phyloP scores from a whole-genome alignment of 2,888 invertebrate species.

The Spilosoma lubricipeda region DNA sequence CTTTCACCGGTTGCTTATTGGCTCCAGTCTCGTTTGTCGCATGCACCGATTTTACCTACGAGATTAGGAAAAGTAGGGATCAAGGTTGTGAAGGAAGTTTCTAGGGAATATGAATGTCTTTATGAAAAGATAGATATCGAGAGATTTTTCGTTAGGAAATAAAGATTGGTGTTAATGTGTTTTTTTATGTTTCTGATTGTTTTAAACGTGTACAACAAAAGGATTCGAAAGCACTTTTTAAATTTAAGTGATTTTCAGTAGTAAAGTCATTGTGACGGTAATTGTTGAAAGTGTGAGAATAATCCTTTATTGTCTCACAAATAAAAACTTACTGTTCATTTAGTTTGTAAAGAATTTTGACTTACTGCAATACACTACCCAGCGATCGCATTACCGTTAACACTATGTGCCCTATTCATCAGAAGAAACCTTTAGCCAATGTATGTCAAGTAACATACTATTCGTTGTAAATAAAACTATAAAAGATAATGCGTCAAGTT shows the following conservation, averaged over 20 bases:
- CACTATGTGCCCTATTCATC: not conserved
- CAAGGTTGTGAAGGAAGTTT: not conserved
- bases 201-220: not conserved
- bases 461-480: not conserved
- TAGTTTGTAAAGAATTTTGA: not conserved
- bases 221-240: not conserved
- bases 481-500: not conserved
- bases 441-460: no score
- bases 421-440: not conserved
- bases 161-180: no score
- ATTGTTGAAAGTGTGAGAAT: conserved; percentile 34
- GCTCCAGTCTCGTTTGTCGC: conserved; percentile 80
- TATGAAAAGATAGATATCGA: not conserved
- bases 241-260: conserved; percentile 3
- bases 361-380: not conserved
- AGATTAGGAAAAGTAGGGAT: conserved; percentile 26
- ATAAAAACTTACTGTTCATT: conserved; percentile 5
- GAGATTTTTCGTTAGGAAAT: not conserved
- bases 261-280: conserved; percentile 11
- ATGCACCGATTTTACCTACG: conserved; percentile 76
- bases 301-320: conserved; percentile 14
- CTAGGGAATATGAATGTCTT: not conserved
- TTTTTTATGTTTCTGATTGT: not conserved
- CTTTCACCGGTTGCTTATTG: conserved; percentile 72
- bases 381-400: not conserved